Base-by-base conservation (phyloP, 1,140 invertebrate species). In the Lasioglossum albipes region DNA sequence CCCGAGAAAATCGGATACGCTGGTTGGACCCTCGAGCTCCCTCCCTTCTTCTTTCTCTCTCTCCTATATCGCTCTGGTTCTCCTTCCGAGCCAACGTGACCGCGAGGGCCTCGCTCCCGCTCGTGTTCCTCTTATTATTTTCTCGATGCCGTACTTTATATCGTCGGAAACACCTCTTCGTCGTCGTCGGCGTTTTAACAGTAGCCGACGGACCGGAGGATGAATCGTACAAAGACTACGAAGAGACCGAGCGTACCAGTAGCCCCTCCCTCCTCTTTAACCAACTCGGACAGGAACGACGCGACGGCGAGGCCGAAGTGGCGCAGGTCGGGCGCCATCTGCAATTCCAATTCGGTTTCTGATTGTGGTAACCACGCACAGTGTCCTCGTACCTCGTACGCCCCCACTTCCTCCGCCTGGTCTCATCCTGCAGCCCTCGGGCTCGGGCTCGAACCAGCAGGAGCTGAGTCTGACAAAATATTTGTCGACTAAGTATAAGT, bases 301-400 rank as follows among this genome's bases (percentile, higher is more conserved):
- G 76, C 72, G 75, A 71, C 79, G 76, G 42, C 81, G 85, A 89
- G 86, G 84, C 52, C 77, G 77, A 84, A 59, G 87, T 83, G 80
- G 81, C 87, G 89, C 84, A 90, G 84, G 74, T 67, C 69, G 72
- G 82, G 89, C 89, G 89, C 89, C 89, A 90, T 90, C 89, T 90
- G 89, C 89, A 90, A 90, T 90, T 89, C 87, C 88, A 86, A 87
- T 89, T 88, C 79, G 80, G 87, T 87, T 80, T 88, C 79, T 83
- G 87, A 87, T 80, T 80, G 81, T 86, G 81, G 68, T 72, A 68
- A 69, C 70, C 69, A 49, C 59, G 36, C 69, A 72, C 72, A 22
- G 65, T 54, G 52, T 69, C 84, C 73, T 76, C 78, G 22, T 57
- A 41, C 84, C 73, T 76, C 78, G 22, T 57, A 41, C n/a, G 59